phyloP scores from a whole-genome alignment of 2,888 invertebrate species.

The Tubulanus polymorphus region DNA sequence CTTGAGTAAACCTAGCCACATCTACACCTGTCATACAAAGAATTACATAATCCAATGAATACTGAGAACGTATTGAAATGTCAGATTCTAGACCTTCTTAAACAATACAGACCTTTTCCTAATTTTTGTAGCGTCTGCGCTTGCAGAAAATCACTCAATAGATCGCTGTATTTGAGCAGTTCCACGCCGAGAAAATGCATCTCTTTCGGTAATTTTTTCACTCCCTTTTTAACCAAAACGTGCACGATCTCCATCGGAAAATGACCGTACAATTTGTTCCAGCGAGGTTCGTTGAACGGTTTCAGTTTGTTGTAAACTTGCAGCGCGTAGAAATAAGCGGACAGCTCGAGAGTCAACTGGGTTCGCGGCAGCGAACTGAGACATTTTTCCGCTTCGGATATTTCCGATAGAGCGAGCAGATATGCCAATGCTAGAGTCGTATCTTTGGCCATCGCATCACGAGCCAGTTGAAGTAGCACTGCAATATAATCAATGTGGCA shows the following conservation, averaged over 20 bases:
- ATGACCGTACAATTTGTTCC: slow-evolving; percentile 27
- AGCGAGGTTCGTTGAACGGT: slow-evolving; percentile 22
- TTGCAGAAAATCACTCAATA: slow-evolving; percentile 53
- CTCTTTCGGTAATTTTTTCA: slow-evolving; percentile 26
- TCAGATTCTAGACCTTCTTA: background rate
- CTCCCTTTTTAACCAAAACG: too few species aligned
- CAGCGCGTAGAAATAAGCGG: slow-evolving; percentile 53
- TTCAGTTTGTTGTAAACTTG: slow-evolving; percentile 35
- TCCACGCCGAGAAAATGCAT: slow-evolving; percentile 37
- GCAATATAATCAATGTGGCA: slow-evolving; percentile 22
- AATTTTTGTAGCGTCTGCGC: slow-evolving; percentile 53
- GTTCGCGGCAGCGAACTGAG: slow-evolving; percentile 50
- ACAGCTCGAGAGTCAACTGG: slow-evolving; percentile 51
- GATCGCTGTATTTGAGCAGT: slow-evolving; percentile 44
- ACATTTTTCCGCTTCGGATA: slow-evolving; percentile 42
- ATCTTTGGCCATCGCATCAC: slow-evolving; percentile 57
- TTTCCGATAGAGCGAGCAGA: slow-evolving; percentile 55
- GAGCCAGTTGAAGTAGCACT: slow-evolving; percentile 57
- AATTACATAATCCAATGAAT: background rate
- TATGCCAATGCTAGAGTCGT: slow-evolving; percentile 58
- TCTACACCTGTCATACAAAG: slow-evolving; percentile 52
- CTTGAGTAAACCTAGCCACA: slow-evolving; percentile 54
- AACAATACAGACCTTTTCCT: slow-evolving; percentile 45
- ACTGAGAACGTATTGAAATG: background rate
- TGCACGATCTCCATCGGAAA: slow-evolving; percentile 31